These are phyloP conservation scores for Chlorodrepanis virens DNA, from an alignment of 2,113 vertebrate genomes.

Conservation along the genomic window DNA sequence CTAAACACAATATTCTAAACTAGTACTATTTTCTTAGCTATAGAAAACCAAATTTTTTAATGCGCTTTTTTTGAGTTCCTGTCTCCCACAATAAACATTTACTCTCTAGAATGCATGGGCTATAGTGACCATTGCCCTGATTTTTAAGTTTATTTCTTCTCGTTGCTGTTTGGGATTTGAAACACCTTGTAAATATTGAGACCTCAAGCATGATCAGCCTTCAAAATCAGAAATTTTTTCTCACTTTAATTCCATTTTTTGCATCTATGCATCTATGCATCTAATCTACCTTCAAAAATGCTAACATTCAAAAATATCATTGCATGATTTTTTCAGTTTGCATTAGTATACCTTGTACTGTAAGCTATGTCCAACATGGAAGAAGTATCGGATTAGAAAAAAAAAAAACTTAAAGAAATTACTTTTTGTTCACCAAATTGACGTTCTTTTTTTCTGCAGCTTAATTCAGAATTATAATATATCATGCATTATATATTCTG, in stretches of 20 bases:
- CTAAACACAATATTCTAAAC: neutral
- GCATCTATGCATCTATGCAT: neutral
- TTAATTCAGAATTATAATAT: neutral
- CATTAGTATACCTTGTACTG: neutral
- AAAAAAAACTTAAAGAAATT: rapidly evolving
- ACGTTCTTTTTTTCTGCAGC: neutral
- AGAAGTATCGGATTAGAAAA: neutral
- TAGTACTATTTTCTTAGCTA: neutral
- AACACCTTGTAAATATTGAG: neutral
- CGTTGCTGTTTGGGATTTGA: neutral
- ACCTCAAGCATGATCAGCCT: neutral
- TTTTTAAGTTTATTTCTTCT: neutral
- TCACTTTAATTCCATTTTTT: neutral
- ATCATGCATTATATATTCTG: neutral
- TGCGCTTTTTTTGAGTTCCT: neutral
- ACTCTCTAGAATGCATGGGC: neutral
- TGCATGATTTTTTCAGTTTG: neutral
- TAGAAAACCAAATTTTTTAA: neutral
- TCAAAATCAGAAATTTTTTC: neutral
- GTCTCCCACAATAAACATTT: neutral
- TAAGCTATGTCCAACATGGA: neutral
- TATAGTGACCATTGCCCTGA: neutral
- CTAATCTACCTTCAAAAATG: neutral
- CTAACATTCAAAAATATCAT: neutral
- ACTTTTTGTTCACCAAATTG: neutral